These are phyloP conservation scores for Chrysogorgia sp. DNA, from an alignment of 92 coral and sea anemone species.

Conservation along the genomic window DNA sequence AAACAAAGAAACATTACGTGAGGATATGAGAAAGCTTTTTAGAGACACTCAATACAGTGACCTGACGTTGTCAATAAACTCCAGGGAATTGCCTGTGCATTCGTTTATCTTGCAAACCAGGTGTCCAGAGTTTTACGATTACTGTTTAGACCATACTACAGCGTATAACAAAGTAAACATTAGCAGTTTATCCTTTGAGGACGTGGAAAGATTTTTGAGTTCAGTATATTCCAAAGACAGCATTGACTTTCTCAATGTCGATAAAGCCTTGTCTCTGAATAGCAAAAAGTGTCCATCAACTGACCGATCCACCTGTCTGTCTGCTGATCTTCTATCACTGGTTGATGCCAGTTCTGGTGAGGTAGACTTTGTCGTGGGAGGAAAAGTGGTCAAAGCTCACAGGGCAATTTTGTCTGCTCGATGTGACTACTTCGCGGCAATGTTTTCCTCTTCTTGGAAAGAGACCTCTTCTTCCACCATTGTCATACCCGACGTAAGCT, in stretches of 20 bases:
- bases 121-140: slow-evolving; percentile 16
- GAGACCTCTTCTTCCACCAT: slow-evolving; percentile 11
- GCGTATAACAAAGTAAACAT: slow-evolving; percentile 9
- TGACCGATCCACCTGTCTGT: not conserved
- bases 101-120: slow-evolving; percentile 32
- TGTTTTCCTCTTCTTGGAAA: slow-evolving; percentile 41
- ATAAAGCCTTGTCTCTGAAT: slow-evolving; percentile 14
- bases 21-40: slow-evolving; percentile 14
- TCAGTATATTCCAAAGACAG: slow-evolving; percentile 31
- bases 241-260: not conserved
- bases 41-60: slow-evolving; percentile 20
- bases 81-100: slow-evolving; percentile 35
- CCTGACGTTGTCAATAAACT: not conserved
- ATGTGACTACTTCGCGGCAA: slow-evolving; percentile 34
- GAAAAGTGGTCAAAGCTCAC: slow-evolving; percentile 24
- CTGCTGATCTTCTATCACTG: slow-evolving; percentile 24
- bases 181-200: not conserved
- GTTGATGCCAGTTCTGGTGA: slow-evolving; percentile 20
- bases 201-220: slow-evolving; percentile 5
- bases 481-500: slow-evolving; percentile 15
- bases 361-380: slow-evolving; percentile 20
- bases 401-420: slow-evolving; percentile 35
- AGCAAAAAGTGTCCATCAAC: not conserved
- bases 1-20: slow-evolving; percentile 22
- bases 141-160: not conserved